Evolutionary conservation across 2,888 invertebrate species (phyloP).

Genomic region (Hypsopygia costalis): DNA sequence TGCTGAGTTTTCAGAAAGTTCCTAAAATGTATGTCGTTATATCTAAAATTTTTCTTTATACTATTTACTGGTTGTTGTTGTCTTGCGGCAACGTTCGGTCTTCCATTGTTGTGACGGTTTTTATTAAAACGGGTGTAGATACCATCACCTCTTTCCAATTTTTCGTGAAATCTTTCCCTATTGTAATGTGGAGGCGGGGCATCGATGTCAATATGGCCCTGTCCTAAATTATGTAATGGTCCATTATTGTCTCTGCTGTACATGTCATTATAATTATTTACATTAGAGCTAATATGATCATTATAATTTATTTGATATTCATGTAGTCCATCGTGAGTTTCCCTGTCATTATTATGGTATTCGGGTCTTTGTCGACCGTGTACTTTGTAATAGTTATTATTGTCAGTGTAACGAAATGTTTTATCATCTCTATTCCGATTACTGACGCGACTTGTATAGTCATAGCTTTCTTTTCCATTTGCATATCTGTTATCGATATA

Average conservation of each 20-base stretch:
- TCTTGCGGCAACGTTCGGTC: conserved; percentile 35
- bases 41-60: conserved; percentile 29
- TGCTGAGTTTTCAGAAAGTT: conserved; percentile 62
- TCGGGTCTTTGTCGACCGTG: background rate
- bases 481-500: background rate
- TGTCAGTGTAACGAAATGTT: background rate
- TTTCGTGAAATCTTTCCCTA: conserved; percentile 44
- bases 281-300: background rate
- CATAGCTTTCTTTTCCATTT: background rate
- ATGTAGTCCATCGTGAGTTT: background rate
- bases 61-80: conserved; percentile 43
- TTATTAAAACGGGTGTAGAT: conserved; percentile 14
- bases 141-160: conserved; percentile 32
- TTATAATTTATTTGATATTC: background rate
- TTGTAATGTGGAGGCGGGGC: conserved; percentile 2
- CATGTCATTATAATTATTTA: background rate
- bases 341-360: background rate
- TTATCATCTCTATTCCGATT: background rate
- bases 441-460: background rate
- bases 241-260: background rate
- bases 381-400: background rate
- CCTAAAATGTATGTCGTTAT: conserved; percentile 52
- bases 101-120: conserved; percentile 21
- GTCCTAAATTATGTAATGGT: conserved; percentile 1
- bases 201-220: background rate